phyloP scores from a whole-genome alignment of 2,797 vertebrate genomes.

The Leptatherina wallacei region DNA sequence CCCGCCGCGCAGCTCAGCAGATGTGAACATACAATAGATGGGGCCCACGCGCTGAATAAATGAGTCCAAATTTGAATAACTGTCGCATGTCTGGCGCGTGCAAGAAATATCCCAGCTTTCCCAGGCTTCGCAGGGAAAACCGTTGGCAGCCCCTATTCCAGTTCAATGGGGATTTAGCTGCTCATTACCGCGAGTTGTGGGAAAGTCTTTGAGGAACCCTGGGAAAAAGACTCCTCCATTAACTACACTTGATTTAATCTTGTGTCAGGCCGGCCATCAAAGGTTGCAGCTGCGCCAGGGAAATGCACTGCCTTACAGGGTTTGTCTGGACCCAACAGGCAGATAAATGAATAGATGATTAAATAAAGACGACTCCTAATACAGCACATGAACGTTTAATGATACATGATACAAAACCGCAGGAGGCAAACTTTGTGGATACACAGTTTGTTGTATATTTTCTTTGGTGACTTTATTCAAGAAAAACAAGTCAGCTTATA shows the following conservation, averaged over 20 bases:
- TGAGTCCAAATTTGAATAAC: slow-evolving; percentile 84
- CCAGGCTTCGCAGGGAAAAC: slow-evolving; percentile 66
- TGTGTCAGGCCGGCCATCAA: slow-evolving; percentile 9
- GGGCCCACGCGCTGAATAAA: slow-evolving; percentile 69
- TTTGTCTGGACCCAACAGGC: neutral
- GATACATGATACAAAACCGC: too few species aligned
- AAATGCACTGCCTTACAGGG: too few species aligned
- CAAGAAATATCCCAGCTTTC: slow-evolving; percentile 74
- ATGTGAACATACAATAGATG: slow-evolving; percentile 74
- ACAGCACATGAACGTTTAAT: neutral
- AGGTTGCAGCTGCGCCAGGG: slow-evolving; percentile 31
- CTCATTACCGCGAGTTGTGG: slow-evolving; percentile 32
- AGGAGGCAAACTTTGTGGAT: too few species aligned
- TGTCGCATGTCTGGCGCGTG: slow-evolving; percentile 85
- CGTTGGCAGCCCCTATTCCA: slow-evolving; percentile 65
- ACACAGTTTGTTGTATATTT: too few species aligned
- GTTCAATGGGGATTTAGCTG: slow-evolving; percentile 57
- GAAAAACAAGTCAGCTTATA: too few species aligned
- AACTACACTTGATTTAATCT: slow-evolving; percentile 50
- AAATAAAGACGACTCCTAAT: neutral
- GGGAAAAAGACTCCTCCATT: slow-evolving; percentile 47
- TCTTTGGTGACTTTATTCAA: too few species aligned
- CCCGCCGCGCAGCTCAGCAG: slow-evolving; percentile 79
- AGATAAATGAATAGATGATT: neutral
- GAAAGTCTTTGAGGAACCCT: slow-evolving; percentile 48